Evolutionary conservation across 2,113 vertebrate species (phyloP).

Genomic region (Lasiurus borealis): DNA sequence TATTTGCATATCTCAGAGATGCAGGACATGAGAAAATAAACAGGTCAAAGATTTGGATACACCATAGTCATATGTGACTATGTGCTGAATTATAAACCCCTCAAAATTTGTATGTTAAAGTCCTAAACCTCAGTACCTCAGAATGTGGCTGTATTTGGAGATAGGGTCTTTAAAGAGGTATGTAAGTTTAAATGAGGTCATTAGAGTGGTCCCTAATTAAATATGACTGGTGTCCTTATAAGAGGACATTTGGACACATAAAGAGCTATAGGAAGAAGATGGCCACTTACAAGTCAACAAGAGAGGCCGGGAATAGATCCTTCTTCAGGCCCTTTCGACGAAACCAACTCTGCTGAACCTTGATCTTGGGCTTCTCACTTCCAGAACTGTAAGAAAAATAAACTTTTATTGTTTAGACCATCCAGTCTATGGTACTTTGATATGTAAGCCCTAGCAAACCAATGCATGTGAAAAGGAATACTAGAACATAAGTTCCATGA

Average conservation of each 20-base stretch:
- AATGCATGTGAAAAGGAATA: background rate
- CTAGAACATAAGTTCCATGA: background rate
- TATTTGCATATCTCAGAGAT: background rate
- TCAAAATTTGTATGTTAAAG: background rate
- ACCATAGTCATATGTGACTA: background rate
- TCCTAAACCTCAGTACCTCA: background rate
- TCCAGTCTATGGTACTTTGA: background rate
- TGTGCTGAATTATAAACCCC: background rate
- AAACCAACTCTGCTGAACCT: conserved; percentile 9
- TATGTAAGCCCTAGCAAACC: background rate
- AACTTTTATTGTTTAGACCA: background rate
- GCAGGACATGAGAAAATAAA: background rate
- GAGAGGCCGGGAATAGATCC: background rate
- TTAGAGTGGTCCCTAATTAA: background rate
- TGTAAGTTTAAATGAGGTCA: conserved; percentile 6
- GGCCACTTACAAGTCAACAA: background rate
- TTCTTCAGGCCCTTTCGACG: background rate
- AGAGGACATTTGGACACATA: conserved; percentile 27
- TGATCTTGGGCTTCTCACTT: background rate
- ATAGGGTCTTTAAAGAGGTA: background rate
- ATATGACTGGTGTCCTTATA: background rate
- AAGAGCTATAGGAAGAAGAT: background rate
- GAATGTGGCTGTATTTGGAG: background rate
- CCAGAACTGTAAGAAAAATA: conserved; percentile 42
- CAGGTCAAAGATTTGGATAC: background rate